phyloP scores from a whole-genome alignment of 2,888 invertebrate genomes.

The Drosophila siamana region DNA sequence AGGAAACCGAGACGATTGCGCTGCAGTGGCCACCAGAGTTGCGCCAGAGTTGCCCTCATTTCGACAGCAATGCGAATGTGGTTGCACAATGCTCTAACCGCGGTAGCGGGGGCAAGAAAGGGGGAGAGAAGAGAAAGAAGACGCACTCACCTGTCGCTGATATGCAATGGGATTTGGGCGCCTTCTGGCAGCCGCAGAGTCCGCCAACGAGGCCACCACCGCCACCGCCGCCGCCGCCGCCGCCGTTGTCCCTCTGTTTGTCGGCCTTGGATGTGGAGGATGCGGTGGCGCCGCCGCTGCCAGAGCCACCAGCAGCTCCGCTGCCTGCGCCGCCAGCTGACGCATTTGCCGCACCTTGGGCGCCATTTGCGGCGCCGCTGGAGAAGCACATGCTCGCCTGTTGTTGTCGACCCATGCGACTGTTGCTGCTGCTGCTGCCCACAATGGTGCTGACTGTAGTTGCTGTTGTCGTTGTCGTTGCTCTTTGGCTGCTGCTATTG shows the following conservation, averaged over 20 bases:
- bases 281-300: conserved; percentile 1
- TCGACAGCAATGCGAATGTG: not conserved
- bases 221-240: conserved; percentile 60
- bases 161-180: conserved; percentile 85
- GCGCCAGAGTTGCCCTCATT: not conserved
- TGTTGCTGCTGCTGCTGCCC: too few relatives aligned
- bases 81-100: too few relatives aligned
- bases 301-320: not conserved
- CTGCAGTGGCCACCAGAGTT: not conserved
- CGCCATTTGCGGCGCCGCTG: conserved; percentile 45
- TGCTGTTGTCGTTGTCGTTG: not conserved
- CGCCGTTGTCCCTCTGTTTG: conserved; percentile 79
- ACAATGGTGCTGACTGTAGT: not conserved
- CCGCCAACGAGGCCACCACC: conserved; percentile 53
- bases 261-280: conserved; percentile 63
- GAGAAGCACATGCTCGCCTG: conserved; percentile 42
- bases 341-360: conserved; percentile 47
- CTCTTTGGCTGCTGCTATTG: conserved; percentile 4
- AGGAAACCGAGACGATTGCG: not conserved
- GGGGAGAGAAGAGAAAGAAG: too few relatives aligned
- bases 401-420: conserved; percentile 31
- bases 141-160: conserved; percentile 84
- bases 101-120: too few relatives aligned
- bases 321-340: conserved; percentile 30
- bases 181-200: conserved; percentile 85